Evolutionary conservation across 2,797 vertebrate genomes (phyloP).

Genomic region (Mormyrus proboscirostris): DNA sequence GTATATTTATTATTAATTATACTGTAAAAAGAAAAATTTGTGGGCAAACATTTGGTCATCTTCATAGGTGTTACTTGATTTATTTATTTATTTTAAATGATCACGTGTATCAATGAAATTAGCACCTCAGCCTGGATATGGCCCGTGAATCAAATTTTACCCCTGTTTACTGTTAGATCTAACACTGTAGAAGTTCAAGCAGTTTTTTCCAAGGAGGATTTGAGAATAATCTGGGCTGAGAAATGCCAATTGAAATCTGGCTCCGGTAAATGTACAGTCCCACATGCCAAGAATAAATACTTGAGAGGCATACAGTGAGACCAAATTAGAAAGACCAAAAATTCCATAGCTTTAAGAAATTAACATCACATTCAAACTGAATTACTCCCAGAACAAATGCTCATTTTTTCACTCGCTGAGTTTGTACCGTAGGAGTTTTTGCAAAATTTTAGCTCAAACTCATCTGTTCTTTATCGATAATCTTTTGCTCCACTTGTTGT

Average conservation of each 20-base stretch:
- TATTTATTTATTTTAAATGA: neutral
- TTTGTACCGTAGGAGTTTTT: neutral
- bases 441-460: neutral
- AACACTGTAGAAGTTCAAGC: neutral
- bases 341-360: neutral
- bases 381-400: neutral
- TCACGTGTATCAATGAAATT: neutral
- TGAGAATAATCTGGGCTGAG: neutral
- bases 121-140: neutral
- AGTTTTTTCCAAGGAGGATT: neutral
- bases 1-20: neutral
- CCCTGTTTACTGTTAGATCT: neutral
- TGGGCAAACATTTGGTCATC: neutral
- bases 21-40: neutral
- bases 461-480: neutral
- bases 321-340: neutral
- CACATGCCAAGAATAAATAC: neutral
- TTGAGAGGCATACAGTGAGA: neutral
- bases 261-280: neutral
- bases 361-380: neutral
- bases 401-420: neutral
- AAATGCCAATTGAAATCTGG: neutral
- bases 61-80: neutral
- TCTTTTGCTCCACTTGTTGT: neutral
- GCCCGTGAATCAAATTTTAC: neutral